A percentile compares a stretch with the other conserved stretches of the same genome.
phyloP scores from a whole-genome alignment of 2,888 invertebrate species.

The Amphipyra tragopoginis region DNA sequence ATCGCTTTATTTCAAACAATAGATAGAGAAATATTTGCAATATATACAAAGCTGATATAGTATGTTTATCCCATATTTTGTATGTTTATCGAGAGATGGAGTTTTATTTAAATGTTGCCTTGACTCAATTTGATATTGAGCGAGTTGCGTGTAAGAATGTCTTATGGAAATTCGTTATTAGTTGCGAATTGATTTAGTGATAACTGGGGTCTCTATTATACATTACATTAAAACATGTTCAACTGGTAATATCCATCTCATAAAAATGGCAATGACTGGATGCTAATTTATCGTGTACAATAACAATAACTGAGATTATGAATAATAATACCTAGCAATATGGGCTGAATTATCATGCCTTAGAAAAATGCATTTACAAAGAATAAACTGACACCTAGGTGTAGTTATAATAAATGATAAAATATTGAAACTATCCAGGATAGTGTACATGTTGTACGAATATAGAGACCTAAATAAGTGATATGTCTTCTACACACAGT shows the following conservation, averaged over 20 bases:
- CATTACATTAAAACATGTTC: slow-evolving; percentile 22
- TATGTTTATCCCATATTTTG: slow-evolving; percentile 38
- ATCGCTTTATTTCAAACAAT: slow-evolving; percentile 29
- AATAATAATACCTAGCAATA: slow-evolving; percentile 11
- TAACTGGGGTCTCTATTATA: slow-evolving; percentile 31
- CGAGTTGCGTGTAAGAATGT: slow-evolving; percentile 58
- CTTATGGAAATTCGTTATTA: slow-evolving; percentile 46
- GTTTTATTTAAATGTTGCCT: slow-evolving; percentile 43
- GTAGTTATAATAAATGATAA: slow-evolving; percentile 18
- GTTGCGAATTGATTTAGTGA: slow-evolving; percentile 40
- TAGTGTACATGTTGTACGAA: slow-evolving; percentile 25
- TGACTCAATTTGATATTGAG: slow-evolving; percentile 33
- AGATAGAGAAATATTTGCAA: slow-evolving; percentile 42
- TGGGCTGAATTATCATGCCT: slow-evolving; percentile 9
- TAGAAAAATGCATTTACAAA: slow-evolving; percentile 49
- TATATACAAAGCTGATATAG: slow-evolving; percentile 34
- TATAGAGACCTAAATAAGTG: slow-evolving; percentile 43
- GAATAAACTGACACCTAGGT: slow-evolving; percentile 17
- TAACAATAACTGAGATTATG: slow-evolving; percentile 41
- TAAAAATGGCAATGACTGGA: slow-evolving; percentile 5
- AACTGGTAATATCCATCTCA: slow-evolving; percentile 10
- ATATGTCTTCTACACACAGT: slow-evolving; percentile 38
- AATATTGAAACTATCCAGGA: slow-evolving; percentile 35
- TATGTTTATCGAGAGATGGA: slow-evolving; percentile 36
- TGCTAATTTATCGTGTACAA: slow-evolving; percentile 18